These are phyloP conservation scores for Malthinus flaveolus DNA, from an alignment of 2,888 invertebrate species.

Conservation along the genomic window DNA sequence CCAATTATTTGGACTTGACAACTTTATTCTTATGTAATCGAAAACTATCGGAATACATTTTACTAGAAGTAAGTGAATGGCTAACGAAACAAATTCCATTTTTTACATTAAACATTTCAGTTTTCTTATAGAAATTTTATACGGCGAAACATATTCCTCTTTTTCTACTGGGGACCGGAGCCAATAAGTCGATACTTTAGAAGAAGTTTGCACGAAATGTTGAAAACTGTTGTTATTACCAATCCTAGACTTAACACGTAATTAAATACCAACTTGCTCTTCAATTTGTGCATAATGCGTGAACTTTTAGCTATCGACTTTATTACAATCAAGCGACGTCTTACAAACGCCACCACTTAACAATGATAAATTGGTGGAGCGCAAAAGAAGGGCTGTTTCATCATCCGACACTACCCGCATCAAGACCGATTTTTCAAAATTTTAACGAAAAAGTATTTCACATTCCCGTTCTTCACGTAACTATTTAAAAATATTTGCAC, in stretches of 20 bases:
- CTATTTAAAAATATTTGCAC: slow-evolving; percentile 33
- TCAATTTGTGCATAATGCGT: too few species aligned
- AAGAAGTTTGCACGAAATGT: slow-evolving; percentile 60
- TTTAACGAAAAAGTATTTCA: slow-evolving; percentile 66
- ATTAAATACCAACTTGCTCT: slow-evolving; percentile 40
- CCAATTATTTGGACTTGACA: slow-evolving; percentile 56
- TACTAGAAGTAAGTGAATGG: slow-evolving; percentile 56
- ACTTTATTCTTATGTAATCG: slow-evolving; percentile 61
- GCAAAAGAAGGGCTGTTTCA: slow-evolving; percentile 63
- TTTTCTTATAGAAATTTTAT: slow-evolving; percentile 60
- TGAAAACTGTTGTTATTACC: slow-evolving; percentile 66
- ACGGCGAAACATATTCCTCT: slow-evolving; percentile 65
- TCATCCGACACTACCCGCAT: slow-evolving; percentile 67
- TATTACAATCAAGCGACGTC: slow-evolving; percentile 74
- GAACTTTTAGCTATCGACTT: slow-evolving; percentile 62
- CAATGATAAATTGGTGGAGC: slow-evolving; percentile 76
- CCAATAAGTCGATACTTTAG: slow-evolving; percentile 58
- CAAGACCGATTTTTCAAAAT: slow-evolving; percentile 65
- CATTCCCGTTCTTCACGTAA: slow-evolving; percentile 75
- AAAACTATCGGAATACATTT: slow-evolving; percentile 59
- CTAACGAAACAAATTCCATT: background rate
- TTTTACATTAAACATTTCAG: slow-evolving; percentile 36
- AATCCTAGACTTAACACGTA: slow-evolving; percentile 64
- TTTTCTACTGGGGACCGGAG: slow-evolving; percentile 69
- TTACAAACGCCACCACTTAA: slow-evolving; percentile 60